Percentiles rank a stretch among this genome's conserved stretches.
Evolutionary conservation across 2,113 vertebrate species (phyloP).

Genomic region (Noctilio leporinus): DNA sequence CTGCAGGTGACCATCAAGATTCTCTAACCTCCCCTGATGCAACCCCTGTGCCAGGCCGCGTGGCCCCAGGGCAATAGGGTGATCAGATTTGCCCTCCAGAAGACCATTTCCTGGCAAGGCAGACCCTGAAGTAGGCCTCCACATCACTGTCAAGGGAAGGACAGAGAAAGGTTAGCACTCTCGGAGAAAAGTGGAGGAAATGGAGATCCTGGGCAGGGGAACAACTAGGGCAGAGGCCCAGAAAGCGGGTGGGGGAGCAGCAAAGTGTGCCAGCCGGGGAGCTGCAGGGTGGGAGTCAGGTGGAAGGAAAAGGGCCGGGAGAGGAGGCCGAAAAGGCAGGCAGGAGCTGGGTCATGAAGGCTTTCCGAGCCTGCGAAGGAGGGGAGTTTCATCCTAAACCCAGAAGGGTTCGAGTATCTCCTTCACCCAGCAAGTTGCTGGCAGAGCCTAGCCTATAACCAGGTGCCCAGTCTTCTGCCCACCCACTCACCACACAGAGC

Average conservation of each 20-base stretch:
- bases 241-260: background rate
- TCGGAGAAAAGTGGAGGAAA: background rate
- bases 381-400: background rate
- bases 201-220: background rate
- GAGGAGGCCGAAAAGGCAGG: background rate
- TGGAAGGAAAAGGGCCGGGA: background rate
- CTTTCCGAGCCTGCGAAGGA: background rate
- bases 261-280: background rate
- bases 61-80: background rate
- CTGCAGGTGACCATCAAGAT: background rate
- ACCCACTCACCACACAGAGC: background rate
- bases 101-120: background rate
- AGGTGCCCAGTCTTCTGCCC: background rate
- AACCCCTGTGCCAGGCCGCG: background rate
- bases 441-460: no score
- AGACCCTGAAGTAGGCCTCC: background rate
- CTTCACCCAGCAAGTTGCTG: background rate
- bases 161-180: background rate
- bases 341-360: background rate
- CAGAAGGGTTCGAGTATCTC: background rate
- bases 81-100: background rate
- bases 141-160: background rate
- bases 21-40: accelerated
- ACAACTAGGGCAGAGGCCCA: background rate
- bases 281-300: background rate